Evolutionary conservation across 2,113 vertebrate species (phyloP).

Genomic region (mouse (Mus musculus)): DNA sequence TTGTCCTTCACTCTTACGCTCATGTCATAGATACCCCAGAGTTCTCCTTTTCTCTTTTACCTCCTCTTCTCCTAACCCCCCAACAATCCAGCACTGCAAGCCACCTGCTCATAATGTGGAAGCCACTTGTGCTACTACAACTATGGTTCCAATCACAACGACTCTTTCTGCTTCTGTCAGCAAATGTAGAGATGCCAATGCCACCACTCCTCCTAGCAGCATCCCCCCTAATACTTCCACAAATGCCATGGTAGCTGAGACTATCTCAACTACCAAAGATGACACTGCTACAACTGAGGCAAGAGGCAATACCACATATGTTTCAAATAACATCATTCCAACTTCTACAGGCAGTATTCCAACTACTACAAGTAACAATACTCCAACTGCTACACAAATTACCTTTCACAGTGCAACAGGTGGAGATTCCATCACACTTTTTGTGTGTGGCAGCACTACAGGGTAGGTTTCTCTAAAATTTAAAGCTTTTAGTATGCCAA

Average conservation of each 20-base stretch:
- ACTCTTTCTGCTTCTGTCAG: background rate
- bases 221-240: background rate
- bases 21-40: too few species aligned
- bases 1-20: background rate
- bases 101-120: background rate
- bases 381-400: background rate
- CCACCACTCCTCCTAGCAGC: too few species aligned
- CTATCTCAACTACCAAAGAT: too few species aligned
- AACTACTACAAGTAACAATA: background rate
- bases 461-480: too few species aligned
- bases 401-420: too few species aligned
- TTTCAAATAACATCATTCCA: accelerated
- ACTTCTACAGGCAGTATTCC: background rate
- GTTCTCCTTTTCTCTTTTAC: background rate
- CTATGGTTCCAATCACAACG: accelerated
- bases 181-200: accelerated
- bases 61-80: accelerated
- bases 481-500: too few species aligned
- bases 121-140: background rate
- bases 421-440: background rate
- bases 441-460: too few species aligned
- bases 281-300: accelerated
- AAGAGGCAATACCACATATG: background rate
- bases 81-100: accelerated
- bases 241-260: too few species aligned